A percentile compares a stretch with the other conserved stretches of the same genome.
These are phyloP conservation scores for Hippoglossus hippoglossus DNA, from an alignment of 2,797 vertebrate genomes.

Conservation along the genomic window DNA sequence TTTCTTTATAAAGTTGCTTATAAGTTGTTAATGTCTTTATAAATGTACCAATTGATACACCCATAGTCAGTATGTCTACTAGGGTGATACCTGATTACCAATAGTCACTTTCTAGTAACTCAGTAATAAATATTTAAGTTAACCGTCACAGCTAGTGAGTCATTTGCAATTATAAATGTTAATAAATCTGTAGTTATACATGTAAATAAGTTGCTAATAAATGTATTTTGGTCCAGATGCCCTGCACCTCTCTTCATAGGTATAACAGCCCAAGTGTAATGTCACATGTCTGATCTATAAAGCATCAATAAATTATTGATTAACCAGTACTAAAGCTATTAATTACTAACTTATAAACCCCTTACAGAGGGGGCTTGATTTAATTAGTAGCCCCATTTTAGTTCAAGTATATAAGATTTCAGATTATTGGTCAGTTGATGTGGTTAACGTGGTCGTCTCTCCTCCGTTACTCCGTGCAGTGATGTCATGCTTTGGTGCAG, in stretches of 20 bases:
- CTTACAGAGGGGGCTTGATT: neutral
- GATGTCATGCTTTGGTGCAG: slow-evolving; percentile 80
- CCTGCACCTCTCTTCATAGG: neutral
- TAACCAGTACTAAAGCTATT: neutral
- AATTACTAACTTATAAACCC: neutral
- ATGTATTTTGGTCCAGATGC: neutral
- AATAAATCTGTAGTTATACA: neutral
- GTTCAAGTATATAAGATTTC: too few relatives aligned
- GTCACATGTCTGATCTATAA: neutral
- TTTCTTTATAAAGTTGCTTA: neutral
- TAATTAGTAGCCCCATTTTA: too few relatives aligned
- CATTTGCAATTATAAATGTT: neutral
- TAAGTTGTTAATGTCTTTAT: too few relatives aligned
- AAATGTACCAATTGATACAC: too few relatives aligned
- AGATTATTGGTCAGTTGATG: neutral
- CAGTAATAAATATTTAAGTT: too few relatives aligned
- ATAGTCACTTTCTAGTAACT: too few relatives aligned
- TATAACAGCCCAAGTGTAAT: neutral
- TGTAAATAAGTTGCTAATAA: neutral
- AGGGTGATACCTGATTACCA: too few relatives aligned
- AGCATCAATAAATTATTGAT: neutral
- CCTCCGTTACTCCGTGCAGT: slow-evolving; percentile 64
- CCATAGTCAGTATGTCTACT: too few relatives aligned
- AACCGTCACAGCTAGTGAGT: too few relatives aligned
- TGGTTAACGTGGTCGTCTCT: slow-evolving; percentile 30